Evolutionary conservation across 2,888 invertebrate genomes (phyloP).

Genomic region (Rhingia campestris): DNA sequence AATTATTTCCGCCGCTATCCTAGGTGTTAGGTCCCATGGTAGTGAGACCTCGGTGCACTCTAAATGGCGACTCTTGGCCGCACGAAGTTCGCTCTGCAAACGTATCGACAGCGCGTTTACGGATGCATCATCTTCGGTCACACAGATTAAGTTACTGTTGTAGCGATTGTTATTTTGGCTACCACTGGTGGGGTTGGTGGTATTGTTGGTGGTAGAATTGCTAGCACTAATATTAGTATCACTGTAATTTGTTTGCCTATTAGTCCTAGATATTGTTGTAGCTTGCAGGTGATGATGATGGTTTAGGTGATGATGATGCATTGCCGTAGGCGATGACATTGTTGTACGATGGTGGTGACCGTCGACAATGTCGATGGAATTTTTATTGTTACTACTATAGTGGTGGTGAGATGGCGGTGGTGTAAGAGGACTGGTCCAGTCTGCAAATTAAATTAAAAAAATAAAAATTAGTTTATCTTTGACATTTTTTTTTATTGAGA

Average conservation of each 20-base stretch:
- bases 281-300: constrained; percentile 78
- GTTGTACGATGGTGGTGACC: constrained; percentile 76
- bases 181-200: constrained; percentile 75
- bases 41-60: constrained; percentile 93
- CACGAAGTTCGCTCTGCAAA: constrained; percentile 90
- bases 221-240: constrained; percentile 61
- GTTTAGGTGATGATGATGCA: constrained; percentile 77
- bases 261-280: constrained; percentile 75
- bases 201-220: constrained; percentile 75
- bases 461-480: constrained; percentile 31
- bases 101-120: constrained; percentile 87
- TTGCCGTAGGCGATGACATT: constrained; percentile 71
- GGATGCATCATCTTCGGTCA: constrained; percentile 78
- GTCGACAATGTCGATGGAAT: constrained; percentile 79
- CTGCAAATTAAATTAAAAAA: constrained; percentile 75
- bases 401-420: constrained; percentile 78
- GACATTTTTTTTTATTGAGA: background rate
- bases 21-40: constrained; percentile 91
- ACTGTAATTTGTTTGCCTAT: constrained; percentile 72
- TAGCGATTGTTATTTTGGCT: constrained; percentile 72
- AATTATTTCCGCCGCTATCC: constrained; percentile 91
- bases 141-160: constrained; percentile 72
- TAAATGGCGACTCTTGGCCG: constrained; percentile 90
- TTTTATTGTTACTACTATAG: constrained; percentile 69
- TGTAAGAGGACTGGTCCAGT: constrained; percentile 82